Base-by-base conservation (phyloP, 2,888 invertebrate genomes). In the Drosophila suboccidentalis region DNA sequence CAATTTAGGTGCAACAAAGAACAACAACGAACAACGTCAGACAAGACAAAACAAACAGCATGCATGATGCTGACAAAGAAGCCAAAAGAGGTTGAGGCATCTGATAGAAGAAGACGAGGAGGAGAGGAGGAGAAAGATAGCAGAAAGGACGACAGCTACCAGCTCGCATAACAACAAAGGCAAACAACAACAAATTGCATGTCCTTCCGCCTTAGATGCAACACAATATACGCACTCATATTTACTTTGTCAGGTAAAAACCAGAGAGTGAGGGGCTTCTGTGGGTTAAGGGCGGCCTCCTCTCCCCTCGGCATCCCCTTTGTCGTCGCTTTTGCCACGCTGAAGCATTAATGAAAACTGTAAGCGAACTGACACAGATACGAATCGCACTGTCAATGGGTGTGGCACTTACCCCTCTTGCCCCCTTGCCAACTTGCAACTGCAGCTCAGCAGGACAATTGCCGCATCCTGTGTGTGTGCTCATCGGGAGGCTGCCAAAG, bases 1-100 rank as follows among this genome's bases (percentile, higher is more conserved):
- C 86, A 85, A 85, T 85, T 85, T 85, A 85, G 89, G 89, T 89
- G 84, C 84, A 85, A 85, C 84, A 85, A 85, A 83, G 84, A 80
- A 76, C 78, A 68, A 74, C 86, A 75, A 85, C 82, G 75, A 81
- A 55, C 55, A 38, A 64, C 67, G 70, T 43, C 78, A 72, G 75
- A 75, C 72, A 80, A 75, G 88, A 85, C 87, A 83, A 75, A 80
- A 89, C 89, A 84, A 84, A 89, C 84, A 89, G 81, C 84, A 84
- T 86, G 57, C 67, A 74, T 70, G 78, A 87, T 74, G 81, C 61
- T 59, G 83, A 75, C 67, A 66, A 78, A 72, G 82, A 67, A 64
- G 62, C 38, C 65, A 38, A 36, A 43, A 51, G 61, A 29, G 26
- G 26, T 50, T 39, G 49, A 34, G 51, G 34, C 49, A 4, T 17